Conservation (phyloP, 37 sponge, comb jelly and placozoan genomes). For the Mnemiopsis leidyi region DNA sequence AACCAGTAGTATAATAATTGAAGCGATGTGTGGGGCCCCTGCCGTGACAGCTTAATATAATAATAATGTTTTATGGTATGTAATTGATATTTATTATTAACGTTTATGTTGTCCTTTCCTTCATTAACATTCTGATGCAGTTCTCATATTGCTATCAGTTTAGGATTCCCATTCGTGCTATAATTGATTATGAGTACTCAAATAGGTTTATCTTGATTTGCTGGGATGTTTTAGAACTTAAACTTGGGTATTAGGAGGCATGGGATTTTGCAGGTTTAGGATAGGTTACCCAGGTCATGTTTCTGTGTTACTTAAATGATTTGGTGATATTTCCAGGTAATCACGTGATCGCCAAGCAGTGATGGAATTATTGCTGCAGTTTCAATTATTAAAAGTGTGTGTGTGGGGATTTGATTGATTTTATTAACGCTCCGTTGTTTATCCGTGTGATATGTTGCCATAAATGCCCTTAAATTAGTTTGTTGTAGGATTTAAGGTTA, state of each 20-base stretch:
- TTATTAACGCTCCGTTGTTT: background rate
- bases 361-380: too few species aligned
- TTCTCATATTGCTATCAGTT: too few species aligned
- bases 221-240: background rate
- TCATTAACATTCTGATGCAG: too few species aligned
- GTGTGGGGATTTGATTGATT: background rate
- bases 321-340: too few species aligned
- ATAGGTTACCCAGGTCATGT: too few species aligned
- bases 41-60: background rate
- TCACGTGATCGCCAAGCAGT: too few species aligned
- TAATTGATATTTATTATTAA: background rate
- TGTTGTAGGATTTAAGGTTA: background rate
- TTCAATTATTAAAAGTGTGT: too few species aligned
- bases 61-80: background rate
- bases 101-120: background rate
- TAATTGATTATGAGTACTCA: too few species aligned
- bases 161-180: too few species aligned
- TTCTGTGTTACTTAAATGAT: too few species aligned
- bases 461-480: background rate
- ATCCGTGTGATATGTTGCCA: background rate
- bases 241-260: background rate
- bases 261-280: background rate
- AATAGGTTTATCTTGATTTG: too few species aligned
- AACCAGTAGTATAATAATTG: background rate
- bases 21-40: too few species aligned